These are phyloP conservation scores for Seriola quinqueradiata DNA, from an alignment of 2,113 vertebrate genomes.

Conservation along the genomic window DNA sequence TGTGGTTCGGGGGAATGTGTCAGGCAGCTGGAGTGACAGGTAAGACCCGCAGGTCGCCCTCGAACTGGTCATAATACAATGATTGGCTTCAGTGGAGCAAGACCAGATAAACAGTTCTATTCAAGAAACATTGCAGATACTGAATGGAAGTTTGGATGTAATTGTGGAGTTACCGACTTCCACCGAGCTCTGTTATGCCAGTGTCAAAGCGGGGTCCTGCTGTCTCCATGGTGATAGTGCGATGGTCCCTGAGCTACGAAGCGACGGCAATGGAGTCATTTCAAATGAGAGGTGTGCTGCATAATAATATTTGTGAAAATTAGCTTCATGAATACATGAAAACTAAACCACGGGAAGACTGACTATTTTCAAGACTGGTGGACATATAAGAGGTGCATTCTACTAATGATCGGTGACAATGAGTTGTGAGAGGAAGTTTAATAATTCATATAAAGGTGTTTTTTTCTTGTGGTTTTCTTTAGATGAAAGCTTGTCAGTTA, in stretches of 20 bases:
- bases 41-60: slow-evolving; percentile 70
- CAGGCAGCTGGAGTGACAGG: slow-evolving; percentile 70
- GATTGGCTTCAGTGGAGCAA: slow-evolving; percentile 78
- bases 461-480: background rate
- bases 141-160: slow-evolving; percentile 72
- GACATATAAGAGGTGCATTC: slow-evolving; percentile 6
- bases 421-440: slow-evolving; percentile 13
- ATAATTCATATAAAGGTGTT: background rate
- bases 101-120: slow-evolving; percentile 80
- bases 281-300: slow-evolving; percentile 71
- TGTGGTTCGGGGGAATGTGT: slow-evolving; percentile 49
- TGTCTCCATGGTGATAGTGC: slow-evolving; percentile 79
- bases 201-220: slow-evolving; percentile 65
- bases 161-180: slow-evolving; percentile 69
- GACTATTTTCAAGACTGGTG: slow-evolving; percentile 12
- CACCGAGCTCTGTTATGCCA: slow-evolving; percentile 53
- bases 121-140: slow-evolving; percentile 69
- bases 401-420: slow-evolving; percentile 4
- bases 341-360: slow-evolving; percentile 40
- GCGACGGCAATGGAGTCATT: slow-evolving; percentile 63
- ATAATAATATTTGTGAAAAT: slow-evolving; percentile 79
- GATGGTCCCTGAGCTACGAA: slow-evolving; percentile 67
- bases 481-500: slow-evolving; percentile 12
- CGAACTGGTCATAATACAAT: slow-evolving; percentile 68
- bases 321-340: slow-evolving; percentile 69